Base-by-base conservation (phyloP, 2,113 vertebrate genomes). In the Daphoenositta chrysoptera region DNA sequence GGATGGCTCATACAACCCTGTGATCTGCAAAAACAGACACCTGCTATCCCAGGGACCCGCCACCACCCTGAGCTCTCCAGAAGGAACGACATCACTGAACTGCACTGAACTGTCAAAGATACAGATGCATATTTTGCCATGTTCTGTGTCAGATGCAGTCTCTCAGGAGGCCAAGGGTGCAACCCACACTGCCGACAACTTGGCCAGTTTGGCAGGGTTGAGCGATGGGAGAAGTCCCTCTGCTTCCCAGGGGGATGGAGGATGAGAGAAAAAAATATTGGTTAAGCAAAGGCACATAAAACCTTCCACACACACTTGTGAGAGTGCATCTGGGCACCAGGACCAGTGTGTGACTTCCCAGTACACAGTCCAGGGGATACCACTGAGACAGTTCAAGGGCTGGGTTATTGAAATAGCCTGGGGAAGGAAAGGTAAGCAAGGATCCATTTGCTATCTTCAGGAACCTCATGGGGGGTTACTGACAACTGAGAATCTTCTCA, bases 1-100 rank as follows among this genome's bases (percentile, higher is more conserved):
- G 87, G 83, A 99, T 96, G 42, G 98, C 98, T 91, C 75, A 93
- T 56, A 98, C 93, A n/a, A 99, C 98, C 73, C 93, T 96, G 95
- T 97, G 79, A 97, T 99, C 96, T 98, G 85, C 71, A 86, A 88
- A 70, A 64, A 54, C 56, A 93, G 15, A 95, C 11, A 93, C 5
- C 15, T 40, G 48, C 75, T 80, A 73, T 77, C 30, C 60, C 58
- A 61, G 20, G 27, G 35, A 57, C 44, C 35, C 33, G 60, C 31
- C 47, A 63, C 7, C 54, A 23, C 30, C 4, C 3, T 13, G 7
- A 69, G 28, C 58, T 72, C 77, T 82, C 27, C 89, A 50, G 44
- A 61, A 57, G 23, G 47, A 82, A 26, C 3, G 14, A 30, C 1
- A 42, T 10, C 42, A 27, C 53, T n/a, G n/a, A n/a, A n/a, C n/a